Conservation (phyloP, 2,797 vertebrate genomes). For the Gouania willdenowi region DNA sequence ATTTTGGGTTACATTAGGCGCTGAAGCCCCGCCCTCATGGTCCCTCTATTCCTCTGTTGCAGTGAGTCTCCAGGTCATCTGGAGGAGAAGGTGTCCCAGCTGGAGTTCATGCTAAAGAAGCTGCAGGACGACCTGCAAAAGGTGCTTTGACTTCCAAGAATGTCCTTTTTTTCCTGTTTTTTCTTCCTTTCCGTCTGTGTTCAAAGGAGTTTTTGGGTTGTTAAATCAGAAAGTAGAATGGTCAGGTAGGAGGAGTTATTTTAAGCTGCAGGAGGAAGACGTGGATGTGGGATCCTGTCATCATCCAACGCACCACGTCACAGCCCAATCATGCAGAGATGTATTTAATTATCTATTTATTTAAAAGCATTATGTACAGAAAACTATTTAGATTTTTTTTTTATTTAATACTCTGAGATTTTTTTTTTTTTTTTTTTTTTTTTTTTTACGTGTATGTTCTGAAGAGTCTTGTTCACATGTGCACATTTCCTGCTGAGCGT, state of each 20-base stretch:
- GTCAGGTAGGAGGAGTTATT: slow-evolving; percentile 39
- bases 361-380: slow-evolving; percentile 30
- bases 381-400: slow-evolving; percentile 27
- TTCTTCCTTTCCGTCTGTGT: slow-evolving; percentile 24
- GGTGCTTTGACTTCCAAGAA: slow-evolving; percentile 77
- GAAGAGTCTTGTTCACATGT: slow-evolving; percentile 20
- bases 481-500: slow-evolving; percentile 24
- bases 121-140: slow-evolving; percentile 89
- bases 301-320: slow-evolving; percentile 3
- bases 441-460: slow-evolving; percentile 31
- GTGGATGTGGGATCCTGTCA: slow-evolving; percentile 25
- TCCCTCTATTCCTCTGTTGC: slow-evolving; percentile 33
- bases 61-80: slow-evolving; percentile 80
- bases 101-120: slow-evolving; percentile 86
- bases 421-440: slow-evolving; percentile 6
- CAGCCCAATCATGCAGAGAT: slow-evolving; percentile 29
- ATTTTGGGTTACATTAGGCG: not conserved
- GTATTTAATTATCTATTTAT: slow-evolving; percentile 43
- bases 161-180: slow-evolving; percentile 22
- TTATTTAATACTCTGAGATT: slow-evolving; percentile 17
- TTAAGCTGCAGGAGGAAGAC: no score
- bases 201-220: no score
- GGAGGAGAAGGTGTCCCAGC: slow-evolving; percentile 87
- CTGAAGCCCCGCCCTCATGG: no score
- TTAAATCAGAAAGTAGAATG: slow-evolving; percentile 30